Percentiles rank a stretch among this genome's conserved stretches.
These are phyloP conservation scores for Agrilus biguttatus DNA, from an alignment of 2,888 invertebrate genomes.

Conservation along the genomic window DNA sequence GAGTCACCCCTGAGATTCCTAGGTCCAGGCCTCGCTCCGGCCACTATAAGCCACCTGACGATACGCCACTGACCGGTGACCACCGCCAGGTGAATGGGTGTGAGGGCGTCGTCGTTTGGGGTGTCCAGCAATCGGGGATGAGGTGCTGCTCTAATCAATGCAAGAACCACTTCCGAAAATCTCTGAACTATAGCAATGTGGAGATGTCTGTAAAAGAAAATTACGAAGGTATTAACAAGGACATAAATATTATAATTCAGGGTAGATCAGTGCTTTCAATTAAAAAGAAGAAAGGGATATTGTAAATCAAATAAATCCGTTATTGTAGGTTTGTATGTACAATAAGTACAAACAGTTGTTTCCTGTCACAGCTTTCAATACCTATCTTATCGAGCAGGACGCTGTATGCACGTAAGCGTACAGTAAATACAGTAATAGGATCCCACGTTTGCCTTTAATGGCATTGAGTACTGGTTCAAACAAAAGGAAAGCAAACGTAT, in stretches of 20 bases:
- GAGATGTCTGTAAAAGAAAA: constrained; percentile 49
- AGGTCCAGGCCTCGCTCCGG: constrained; percentile 53
- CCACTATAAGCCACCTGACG: constrained; percentile 60
- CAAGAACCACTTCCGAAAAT: constrained; percentile 54
- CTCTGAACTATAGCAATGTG: constrained; percentile 75
- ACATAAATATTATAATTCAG: background rate
- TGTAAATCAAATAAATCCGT: too few relatives aligned
- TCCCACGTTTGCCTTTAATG: too few relatives aligned
- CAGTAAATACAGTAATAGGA: too few relatives aligned
- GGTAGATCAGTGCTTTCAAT: too few relatives aligned
- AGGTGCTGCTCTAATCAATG: constrained; percentile 64
- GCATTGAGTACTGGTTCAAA: too few relatives aligned
- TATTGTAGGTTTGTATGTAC: too few relatives aligned
- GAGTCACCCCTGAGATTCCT: constrained; percentile 72
- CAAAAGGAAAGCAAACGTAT: too few relatives aligned
- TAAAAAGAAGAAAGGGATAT: too few relatives aligned
- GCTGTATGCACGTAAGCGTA: too few relatives aligned
- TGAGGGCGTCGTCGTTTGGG: constrained; percentile 64
- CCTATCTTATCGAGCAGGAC: too few relatives aligned
- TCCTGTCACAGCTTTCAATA: too few relatives aligned
- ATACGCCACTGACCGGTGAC: constrained; percentile 60
- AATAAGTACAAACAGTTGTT: too few relatives aligned
- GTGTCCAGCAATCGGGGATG: constrained; percentile 64
- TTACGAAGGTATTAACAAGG: background rate
- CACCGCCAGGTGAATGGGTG: constrained; percentile 78